Base-by-base conservation (phyloP, 1,140 invertebrate genomes). In the Drosophila paulistorum region DNA sequence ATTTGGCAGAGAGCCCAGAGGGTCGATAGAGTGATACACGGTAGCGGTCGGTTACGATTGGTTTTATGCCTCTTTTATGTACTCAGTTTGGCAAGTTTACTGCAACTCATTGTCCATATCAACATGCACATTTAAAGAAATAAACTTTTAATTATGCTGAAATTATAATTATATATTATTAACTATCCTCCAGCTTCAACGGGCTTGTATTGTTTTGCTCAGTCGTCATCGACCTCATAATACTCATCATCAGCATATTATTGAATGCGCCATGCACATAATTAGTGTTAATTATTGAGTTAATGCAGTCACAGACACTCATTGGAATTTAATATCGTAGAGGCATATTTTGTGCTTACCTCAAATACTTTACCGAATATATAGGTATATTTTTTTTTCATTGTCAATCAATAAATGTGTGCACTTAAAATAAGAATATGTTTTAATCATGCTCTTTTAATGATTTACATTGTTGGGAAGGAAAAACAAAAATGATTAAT, bases 261-360 rank as follows among this genome's bases (percentile, higher is more conserved):
- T 69, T 83, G 79, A 83, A 83, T 83, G 79, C 75, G 65, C 48
- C 71, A 75, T 45, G 77, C 61, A 61, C 76, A 84, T 84, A 84
- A 84, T 79, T 83, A 84, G 81, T 84, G 80, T 84, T 84, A 84
- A 83, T 84, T 84, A 84, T 82, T 73, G 80, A 84, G 74, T 84
- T 84, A 84, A 84, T 84, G 81, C 80, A 83, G 76, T 83, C 69
- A 69, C 80, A 83, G 76, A 79, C 69, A 66, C 81, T 37, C 75
- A 83, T 83, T 83, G 73, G 71, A 68, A 76, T 76, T 83, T 55
- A 74, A 76, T 71, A 79, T 68, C 63, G 54, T 51, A 55, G 68
- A 65, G 37, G 39, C 73, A 42, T 33, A 30, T 7, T 9, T 51
- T 5, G 13, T 64, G 14, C 55, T 45, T 41, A 71, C 26, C 7